Evolutionary conservation across 2,888 invertebrate genomes (phyloP).

Genomic region (Amphipyra berbera): DNA sequence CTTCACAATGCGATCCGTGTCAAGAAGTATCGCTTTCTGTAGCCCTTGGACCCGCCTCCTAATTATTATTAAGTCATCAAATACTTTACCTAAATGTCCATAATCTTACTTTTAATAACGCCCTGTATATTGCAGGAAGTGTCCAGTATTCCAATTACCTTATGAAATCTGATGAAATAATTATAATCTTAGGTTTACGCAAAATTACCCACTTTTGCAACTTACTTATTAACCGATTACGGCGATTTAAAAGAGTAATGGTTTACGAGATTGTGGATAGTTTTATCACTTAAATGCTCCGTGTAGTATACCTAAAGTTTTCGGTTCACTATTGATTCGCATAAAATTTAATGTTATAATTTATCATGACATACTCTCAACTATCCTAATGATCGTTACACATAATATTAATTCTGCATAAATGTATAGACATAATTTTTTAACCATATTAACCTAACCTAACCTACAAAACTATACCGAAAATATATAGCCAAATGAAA

Average conservation of each 20-base stretch:
- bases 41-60: neutral
- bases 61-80: slow-evolving; percentile 28
- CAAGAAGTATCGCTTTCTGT: too few species aligned
- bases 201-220: slow-evolving; percentile 35
- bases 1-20: too few species aligned
- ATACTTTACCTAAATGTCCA: slow-evolving; percentile 23
- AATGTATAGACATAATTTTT: too few species aligned
- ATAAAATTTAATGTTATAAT: too few species aligned
- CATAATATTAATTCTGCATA: too few species aligned
- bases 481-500: too few species aligned
- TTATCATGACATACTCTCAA: too few species aligned
- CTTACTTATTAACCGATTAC: slow-evolving; percentile 31
- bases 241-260: slow-evolving; percentile 2
- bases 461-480: too few species aligned
- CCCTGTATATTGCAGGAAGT: slow-evolving; percentile 44
- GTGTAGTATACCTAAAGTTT: too few species aligned
- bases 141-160: slow-evolving; percentile 38
- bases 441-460: too few species aligned
- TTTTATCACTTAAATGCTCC: neutral
- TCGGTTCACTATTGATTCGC: too few species aligned
- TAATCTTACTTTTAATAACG: slow-evolving; percentile 32
- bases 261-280: slow-evolving; percentile 2
- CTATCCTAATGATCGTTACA: too few species aligned
- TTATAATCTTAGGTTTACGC: slow-evolving; percentile 33
- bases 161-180: slow-evolving; percentile 23